A percentile compares a stretch with the other conserved stretches of the same genome.
Conservation (phyloP, 2,797 vertebrate species). For the Acanthiza pusilla region DNA sequence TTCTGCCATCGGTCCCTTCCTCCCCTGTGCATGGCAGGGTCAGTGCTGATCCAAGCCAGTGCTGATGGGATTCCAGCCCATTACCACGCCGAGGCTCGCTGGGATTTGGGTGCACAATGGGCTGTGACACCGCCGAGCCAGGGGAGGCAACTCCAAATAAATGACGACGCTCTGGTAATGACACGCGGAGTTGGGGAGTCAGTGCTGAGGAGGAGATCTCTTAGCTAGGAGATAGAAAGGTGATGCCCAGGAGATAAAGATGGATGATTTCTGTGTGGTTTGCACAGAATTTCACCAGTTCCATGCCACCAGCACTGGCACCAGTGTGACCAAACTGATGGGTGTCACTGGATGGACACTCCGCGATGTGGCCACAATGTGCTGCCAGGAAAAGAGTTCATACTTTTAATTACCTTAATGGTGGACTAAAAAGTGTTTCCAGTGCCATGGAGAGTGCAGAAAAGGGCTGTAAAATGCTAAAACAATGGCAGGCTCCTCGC, state of each 20-base stretch:
- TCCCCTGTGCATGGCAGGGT: neutral
- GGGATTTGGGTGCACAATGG: conserved; percentile 37
- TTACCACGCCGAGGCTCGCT: neutral
- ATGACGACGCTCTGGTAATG: neutral
- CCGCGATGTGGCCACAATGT: neutral
- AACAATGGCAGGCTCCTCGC: conserved; percentile 68
- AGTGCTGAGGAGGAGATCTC: neutral
- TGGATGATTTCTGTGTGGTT: neutral
- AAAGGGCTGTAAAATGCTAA: conserved; percentile 62
- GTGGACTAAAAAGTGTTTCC: conserved; percentile 30
- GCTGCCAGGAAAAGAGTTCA: conserved; percentile 12
- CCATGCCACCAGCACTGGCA: neutral
- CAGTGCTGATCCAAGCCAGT: neutral
- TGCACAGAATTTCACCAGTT: neutral
- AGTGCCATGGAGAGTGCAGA: neutral
- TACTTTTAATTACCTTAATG: conserved; percentile 61
- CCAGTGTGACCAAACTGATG: neutral
- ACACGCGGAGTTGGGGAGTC: neutral
- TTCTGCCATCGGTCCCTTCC: neutral
- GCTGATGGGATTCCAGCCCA: conserved; percentile 52
- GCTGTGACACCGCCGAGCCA: neutral
- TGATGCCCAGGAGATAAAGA: neutral
- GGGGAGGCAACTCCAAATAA: conserved; percentile 20
- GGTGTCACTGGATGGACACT: neutral
- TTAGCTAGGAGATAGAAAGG: neutral